Evolutionary conservation across 2,888 invertebrate species (phyloP).

Genomic region (Plagiodera versicolora): DNA sequence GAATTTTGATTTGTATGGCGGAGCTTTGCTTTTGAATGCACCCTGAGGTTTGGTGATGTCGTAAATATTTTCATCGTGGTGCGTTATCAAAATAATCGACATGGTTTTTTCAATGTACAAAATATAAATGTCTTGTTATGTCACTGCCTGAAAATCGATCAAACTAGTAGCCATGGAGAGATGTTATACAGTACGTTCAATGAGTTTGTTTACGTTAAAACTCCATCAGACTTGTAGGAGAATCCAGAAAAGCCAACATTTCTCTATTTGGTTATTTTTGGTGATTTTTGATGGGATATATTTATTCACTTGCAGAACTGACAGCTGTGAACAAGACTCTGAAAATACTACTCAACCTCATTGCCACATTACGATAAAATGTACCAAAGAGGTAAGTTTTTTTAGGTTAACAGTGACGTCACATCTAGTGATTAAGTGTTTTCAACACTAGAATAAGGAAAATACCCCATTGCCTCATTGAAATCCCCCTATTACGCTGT

Average conservation of each 20-base stretch:
- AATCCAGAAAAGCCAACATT: too few species aligned
- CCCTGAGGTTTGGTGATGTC: constrained; percentile 55
- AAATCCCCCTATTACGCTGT: too few species aligned
- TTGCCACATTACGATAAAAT: constrained; percentile 90
- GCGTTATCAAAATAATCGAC: constrained; percentile 67
- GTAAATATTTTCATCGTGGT: constrained; percentile 70
- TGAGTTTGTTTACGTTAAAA: too few species aligned
- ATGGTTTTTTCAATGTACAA: constrained; percentile 49
- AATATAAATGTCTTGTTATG: neutral
- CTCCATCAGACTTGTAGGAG: too few species aligned
- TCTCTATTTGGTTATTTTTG: too few species aligned
- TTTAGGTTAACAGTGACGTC: too few species aligned
- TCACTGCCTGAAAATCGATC: neutral
- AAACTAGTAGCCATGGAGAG: constrained; percentile 12
- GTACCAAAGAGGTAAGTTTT: constrained; percentile 84
- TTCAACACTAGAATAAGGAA: too few species aligned
- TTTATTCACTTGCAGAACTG: constrained; percentile 25
- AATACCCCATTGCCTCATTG: too few species aligned
- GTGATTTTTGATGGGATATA: neutral
- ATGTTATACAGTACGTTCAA: too few species aligned
- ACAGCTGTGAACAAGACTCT: constrained; percentile 35
- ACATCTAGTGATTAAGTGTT: too few species aligned
- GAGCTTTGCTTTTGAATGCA: constrained; percentile 52
- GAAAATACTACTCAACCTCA: constrained; percentile 72
- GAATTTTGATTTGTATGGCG: constrained; percentile 60